Evolutionary conservation across 2,797 vertebrate species (phyloP).

Genomic region (Sebastes hubbsi): DNA sequence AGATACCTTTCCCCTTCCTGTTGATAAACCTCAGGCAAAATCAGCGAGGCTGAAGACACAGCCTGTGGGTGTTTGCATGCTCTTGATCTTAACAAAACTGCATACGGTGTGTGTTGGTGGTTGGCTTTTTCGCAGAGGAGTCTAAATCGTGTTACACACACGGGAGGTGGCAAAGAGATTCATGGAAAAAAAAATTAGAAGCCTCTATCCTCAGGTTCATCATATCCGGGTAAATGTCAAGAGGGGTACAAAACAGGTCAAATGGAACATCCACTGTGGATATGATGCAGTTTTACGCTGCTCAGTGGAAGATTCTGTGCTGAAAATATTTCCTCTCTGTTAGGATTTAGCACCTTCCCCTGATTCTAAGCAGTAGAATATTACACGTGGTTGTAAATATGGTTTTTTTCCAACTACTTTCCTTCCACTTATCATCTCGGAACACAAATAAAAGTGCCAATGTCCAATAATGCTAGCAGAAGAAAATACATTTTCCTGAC

Average conservation of each 20-base stretch:
- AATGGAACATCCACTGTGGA: not conserved
- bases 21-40: constrained; percentile 38
- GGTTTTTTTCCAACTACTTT: not conserved
- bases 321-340: not conserved
- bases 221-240: not conserved
- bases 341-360: not conserved
- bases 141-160: constrained; percentile 39
- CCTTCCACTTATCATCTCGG: not conserved
- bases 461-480: not conserved
- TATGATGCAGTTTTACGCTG: not conserved
- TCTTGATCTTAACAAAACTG: constrained; percentile 30
- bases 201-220: not conserved
- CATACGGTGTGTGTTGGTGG: not conserved
- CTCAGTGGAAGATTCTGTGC: not conserved
- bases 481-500: not conserved
- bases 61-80: constrained; percentile 13
- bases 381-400: not conserved
- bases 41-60: constrained; percentile 30
- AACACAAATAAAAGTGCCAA: not conserved
- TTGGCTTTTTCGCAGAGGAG: not conserved
- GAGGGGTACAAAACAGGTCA: not conserved
- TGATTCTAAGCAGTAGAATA: not conserved
- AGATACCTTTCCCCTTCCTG: not conserved
- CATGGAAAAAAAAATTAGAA: not conserved
- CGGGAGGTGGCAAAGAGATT: constrained; percentile 5